Evolutionary conservation across 2,113 vertebrate genomes (phyloP).

Genomic region (Heterochromis multidens): DNA sequence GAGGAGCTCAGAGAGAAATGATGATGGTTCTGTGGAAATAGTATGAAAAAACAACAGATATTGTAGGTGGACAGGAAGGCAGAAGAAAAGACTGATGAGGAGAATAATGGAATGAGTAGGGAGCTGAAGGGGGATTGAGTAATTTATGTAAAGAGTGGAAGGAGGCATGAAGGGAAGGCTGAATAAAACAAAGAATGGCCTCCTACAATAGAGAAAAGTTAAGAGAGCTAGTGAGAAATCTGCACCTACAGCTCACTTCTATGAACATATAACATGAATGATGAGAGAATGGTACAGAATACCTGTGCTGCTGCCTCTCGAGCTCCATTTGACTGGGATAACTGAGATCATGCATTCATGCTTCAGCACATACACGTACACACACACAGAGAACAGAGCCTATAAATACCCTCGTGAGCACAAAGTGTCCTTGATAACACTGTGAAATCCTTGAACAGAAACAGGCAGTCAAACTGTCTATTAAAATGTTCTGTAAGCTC

Average conservation of each 20-base stretch:
- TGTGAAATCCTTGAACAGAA: conserved; percentile 27
- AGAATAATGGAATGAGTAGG: conserved; percentile 4
- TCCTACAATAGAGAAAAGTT: not conserved
- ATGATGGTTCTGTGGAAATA: conserved; percentile 20
- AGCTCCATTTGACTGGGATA: not conserved
- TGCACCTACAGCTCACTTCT: not conserved
- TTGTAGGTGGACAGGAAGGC: conserved; percentile 10
- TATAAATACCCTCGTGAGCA: conserved; percentile 39
- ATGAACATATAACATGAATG: not conserved
- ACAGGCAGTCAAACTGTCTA: conserved; percentile 24
- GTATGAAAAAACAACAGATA: conserved; percentile 8
- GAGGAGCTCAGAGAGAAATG: conserved; percentile 29
- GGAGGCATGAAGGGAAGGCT: not conserved
- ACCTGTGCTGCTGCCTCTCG: not conserved
- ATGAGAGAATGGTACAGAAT: not conserved
- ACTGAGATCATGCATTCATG: conserved; percentile 14
- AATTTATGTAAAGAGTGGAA: conserved; percentile 28
- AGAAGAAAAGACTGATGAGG: conserved; percentile 5
- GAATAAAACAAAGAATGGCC: not conserved
- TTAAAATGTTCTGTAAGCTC: conserved; percentile 11
- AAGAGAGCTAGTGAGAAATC: not conserved
- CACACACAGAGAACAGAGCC: not conserved
- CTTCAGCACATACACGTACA: not conserved
- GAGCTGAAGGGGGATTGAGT: not conserved
- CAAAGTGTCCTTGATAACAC: conserved; percentile 36